These are phyloP conservation scores for Drosophila ficusphila DNA, from an alignment of 1,140 invertebrate genomes.

Conservation along the genomic window DNA sequence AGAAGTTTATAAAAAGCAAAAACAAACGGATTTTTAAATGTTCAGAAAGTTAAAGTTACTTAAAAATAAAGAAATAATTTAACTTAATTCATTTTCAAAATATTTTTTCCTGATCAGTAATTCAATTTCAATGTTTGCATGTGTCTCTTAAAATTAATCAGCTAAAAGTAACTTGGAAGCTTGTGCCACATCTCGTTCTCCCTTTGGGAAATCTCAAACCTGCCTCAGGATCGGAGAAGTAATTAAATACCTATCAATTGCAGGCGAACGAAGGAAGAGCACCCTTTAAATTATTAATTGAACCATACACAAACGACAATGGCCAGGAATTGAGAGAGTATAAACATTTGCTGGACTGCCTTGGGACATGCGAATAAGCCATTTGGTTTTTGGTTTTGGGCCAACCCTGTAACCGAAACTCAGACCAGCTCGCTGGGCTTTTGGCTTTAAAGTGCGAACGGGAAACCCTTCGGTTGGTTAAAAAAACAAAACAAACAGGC, in stretches of 20 bases:
- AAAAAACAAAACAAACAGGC: conserved; percentile 48
- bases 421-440: conserved; percentile 13
- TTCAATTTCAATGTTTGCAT: too few species aligned
- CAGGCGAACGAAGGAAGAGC: conserved; percentile 1
- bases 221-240: neutral
- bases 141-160: neutral
- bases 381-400: conserved; percentile 61
- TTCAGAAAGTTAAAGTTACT: too few species aligned
- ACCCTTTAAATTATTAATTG: conserved; percentile 35
- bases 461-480: conserved; percentile 46
- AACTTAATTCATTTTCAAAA: too few species aligned
- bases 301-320: conserved; percentile 27
- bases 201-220: neutral
- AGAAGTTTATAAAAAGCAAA: neutral
- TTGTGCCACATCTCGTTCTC: neutral
- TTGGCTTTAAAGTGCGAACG: conserved; percentile 53
- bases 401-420: conserved; percentile 16
- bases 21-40: too few species aligned
- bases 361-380: conserved; percentile 65
- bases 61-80: too few species aligned
- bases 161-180: neutral
- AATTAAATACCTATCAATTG: conserved; percentile 31
- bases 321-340: conserved; percentile 25
- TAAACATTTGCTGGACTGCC: conserved; percentile 36
- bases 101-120: too few species aligned